These are phyloP conservation scores for Chelonus formosanus DNA, from an alignment of 2,888 invertebrate genomes.

Conservation along the genomic window DNA sequence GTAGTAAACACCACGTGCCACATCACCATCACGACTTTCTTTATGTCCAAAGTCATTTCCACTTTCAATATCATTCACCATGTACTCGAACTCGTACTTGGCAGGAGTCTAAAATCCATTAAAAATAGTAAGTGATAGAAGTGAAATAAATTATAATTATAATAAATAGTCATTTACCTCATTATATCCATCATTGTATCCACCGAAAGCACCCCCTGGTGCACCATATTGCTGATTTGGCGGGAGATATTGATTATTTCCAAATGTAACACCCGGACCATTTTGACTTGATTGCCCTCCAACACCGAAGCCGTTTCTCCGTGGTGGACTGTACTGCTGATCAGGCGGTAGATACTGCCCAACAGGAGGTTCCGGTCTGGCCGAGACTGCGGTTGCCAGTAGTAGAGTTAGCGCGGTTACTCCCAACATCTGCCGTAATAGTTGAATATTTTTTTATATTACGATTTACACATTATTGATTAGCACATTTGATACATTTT, in stretches of 20 bases:
- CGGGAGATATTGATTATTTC: constrained; percentile 51
- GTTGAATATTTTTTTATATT: neutral
- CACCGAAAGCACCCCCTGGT: constrained; percentile 42
- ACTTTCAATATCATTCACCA: constrained; percentile 62
- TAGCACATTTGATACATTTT: neutral
- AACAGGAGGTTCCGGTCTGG: constrained; percentile 55
- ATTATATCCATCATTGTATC: constrained; percentile 47
- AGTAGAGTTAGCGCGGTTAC: constrained; percentile 44
- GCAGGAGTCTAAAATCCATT: constrained; percentile 57
- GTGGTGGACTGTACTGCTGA: constrained; percentile 54
- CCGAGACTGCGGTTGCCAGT: constrained; percentile 44
- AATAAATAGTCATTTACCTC: constrained; percentile 43
- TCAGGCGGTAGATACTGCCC: constrained; percentile 55
- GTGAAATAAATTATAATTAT: neutral
- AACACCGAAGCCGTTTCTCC: constrained; percentile 37
- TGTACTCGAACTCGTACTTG: constrained; percentile 64
- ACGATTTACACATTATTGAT: neutral
- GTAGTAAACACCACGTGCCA: constrained; percentile 62
- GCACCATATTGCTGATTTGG: constrained; percentile 55
- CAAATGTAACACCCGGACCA: constrained; percentile 36
- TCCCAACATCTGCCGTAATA: constrained; percentile 34
- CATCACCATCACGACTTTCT: constrained; percentile 63
- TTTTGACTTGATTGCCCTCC: constrained; percentile 35
- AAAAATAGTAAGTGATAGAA: constrained; percentile 5
- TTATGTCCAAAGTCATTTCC: constrained; percentile 64